phyloP scores from a whole-genome alignment of 64 coral and sea anemone genomes.

The Platygyra sinensis region DNA sequence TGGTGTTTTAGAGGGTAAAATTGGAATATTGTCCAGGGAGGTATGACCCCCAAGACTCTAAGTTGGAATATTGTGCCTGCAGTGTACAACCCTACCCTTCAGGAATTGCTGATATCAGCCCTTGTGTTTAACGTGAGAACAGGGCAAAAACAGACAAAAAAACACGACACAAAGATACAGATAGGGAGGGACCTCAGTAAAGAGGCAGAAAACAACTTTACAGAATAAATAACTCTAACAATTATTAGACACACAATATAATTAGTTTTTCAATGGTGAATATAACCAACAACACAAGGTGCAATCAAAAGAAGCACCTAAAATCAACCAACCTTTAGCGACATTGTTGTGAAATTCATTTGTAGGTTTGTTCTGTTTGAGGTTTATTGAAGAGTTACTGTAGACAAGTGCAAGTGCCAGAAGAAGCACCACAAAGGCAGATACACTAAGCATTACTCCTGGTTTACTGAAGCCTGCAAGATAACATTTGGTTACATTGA shows the following conservation, averaged over 20 bases:
- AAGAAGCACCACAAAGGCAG: conserved; percentile 34
- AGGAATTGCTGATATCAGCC: too few relatives aligned
- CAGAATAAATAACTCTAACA: too few relatives aligned
- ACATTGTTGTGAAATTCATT: not conserved
- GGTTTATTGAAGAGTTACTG: not conserved
- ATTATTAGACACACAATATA: too few relatives aligned
- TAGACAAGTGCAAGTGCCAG: conserved; percentile 14
- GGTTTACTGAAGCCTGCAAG: conserved; percentile 19
- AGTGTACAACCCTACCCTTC: too few relatives aligned
- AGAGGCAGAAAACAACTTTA: too few relatives aligned
- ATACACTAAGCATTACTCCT: not conserved
- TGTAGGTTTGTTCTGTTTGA: not conserved
- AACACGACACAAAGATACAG: too few relatives aligned
- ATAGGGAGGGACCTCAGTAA: too few relatives aligned
- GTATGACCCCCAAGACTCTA: too few relatives aligned
- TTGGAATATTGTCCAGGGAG: not conserved
- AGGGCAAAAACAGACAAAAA: too few relatives aligned
- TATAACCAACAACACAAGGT: not conserved
- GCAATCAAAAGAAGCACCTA: not conserved
- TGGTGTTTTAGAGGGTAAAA: conserved; percentile 3
- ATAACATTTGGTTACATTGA: not conserved
- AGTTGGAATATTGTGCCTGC: too few relatives aligned
- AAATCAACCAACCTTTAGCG: not conserved
- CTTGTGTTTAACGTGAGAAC: too few relatives aligned
- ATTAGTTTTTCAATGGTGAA: too few relatives aligned